Conservation (phyloP, 2,797 vertebrate species). For the Pipistrellus nathusii region DNA sequence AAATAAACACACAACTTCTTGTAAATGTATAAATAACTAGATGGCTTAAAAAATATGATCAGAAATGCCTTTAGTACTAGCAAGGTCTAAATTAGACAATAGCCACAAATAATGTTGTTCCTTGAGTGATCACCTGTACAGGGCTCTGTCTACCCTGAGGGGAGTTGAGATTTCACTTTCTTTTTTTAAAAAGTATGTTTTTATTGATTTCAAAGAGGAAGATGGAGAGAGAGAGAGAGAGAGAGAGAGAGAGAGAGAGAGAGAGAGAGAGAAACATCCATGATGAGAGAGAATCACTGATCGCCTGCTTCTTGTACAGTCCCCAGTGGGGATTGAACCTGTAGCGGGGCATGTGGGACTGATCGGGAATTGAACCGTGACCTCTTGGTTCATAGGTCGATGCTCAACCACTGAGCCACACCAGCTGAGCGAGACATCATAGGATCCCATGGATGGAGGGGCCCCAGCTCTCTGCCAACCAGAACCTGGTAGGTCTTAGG, state of each 20-base stretch:
- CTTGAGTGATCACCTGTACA: not conserved
- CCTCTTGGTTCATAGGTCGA: too few relatives aligned
- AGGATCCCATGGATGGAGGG: not conserved
- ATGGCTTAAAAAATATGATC: constrained; percentile 57
- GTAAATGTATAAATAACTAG: constrained; percentile 69
- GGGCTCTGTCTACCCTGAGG: not conserved
- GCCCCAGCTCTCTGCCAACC: not conserved
- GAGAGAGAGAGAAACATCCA: too few relatives aligned
- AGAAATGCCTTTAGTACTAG: constrained; percentile 59
- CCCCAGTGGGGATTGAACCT: too few relatives aligned
- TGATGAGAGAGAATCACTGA: too few relatives aligned
- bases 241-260: too few relatives aligned
- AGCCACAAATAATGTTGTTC: not conserved
- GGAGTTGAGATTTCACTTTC: not conserved
- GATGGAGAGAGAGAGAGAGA: too few relatives aligned
- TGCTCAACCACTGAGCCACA: too few relatives aligned
- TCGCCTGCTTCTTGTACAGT: fast-evolving
- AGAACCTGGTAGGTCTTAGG: not conserved
- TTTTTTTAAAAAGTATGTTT: too few relatives aligned
- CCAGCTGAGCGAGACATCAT: not conserved
- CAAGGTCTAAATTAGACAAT: constrained; percentile 2
- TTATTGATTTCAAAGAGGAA: too few relatives aligned
- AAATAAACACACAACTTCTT: constrained; percentile 76
- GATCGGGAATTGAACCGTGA: too few relatives aligned
- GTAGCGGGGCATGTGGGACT: too few relatives aligned